Conservation (phyloP, 2,113 vertebrate species). For the Eurypyga helias region DNA sequence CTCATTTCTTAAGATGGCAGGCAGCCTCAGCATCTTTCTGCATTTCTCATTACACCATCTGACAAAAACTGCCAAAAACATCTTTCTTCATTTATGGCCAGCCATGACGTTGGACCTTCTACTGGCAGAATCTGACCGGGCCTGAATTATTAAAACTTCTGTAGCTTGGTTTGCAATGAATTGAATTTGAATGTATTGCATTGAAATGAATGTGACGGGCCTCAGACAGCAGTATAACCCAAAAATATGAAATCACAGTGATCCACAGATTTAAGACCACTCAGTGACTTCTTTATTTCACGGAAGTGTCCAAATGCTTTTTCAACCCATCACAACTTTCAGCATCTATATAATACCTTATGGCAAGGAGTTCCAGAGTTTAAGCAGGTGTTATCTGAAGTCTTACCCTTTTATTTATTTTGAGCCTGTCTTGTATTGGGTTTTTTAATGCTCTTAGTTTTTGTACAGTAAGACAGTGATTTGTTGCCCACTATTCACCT, state of each 20-base stretch:
- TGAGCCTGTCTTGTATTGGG: background rate
- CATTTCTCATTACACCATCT: slow-evolving; percentile 18
- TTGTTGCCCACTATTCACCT: background rate
- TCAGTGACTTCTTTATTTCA: background rate
- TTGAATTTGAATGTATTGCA: background rate
- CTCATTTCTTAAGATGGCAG: slow-evolving; percentile 28
- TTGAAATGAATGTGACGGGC: background rate
- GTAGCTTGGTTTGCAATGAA: background rate
- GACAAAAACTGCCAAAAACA: background rate
- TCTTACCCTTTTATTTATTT: background rate
- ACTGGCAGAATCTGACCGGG: background rate
- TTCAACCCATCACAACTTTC: background rate
- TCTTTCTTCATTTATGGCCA: slow-evolving; percentile 21
- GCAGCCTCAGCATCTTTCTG: background rate
- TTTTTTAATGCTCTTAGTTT: background rate
- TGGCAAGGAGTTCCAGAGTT: background rate
- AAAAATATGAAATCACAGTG: background rate
- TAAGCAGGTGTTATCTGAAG: background rate
- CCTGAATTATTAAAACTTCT: background rate
- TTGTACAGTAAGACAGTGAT: background rate
- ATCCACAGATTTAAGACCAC: background rate
- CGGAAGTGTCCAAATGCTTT: background rate
- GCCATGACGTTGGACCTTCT: background rate
- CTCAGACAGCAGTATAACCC: background rate
- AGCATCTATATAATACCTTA: background rate